Evolutionary conservation across 2,797 vertebrate genomes (phyloP), one percentile per base, ranked within the genome.

Genomic region (Clamator glandarius): DNA sequence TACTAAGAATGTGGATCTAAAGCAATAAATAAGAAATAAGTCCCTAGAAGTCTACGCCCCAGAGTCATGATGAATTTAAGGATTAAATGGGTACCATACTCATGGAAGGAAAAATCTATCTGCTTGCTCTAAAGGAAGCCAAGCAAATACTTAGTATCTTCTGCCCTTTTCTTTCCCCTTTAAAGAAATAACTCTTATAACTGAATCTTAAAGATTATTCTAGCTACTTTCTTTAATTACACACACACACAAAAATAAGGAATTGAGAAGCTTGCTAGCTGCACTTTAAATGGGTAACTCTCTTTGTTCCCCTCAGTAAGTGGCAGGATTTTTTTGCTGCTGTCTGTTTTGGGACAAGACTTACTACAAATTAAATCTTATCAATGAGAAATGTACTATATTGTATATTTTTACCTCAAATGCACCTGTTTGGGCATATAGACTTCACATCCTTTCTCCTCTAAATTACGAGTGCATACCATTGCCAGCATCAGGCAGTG

Each of bases 341-440:
- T 75, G 14, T 13, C 50, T 76, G 50, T 51, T 80, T 90, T 11
- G 24, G 81, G 42, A 81, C 84, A 73, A n/a, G 8, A 67, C 69
- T 75, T 82, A 51, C 50, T 74, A 85, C 8, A 1, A 91, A 89
- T 69, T 51, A 93, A 94, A 84, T 73, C 44, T 25, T 5, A 81
- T 80, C 61, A 84, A 20, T 62, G 39, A 84, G 41, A 89, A 84
- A 81, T 28, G 36, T 21, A 66, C 10, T 69, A 8, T 84, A 83
- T 39, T 63, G 68, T 15, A 14, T 15, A 23, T 59, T 89, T 89
- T 94, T 75, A 92, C 86, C 94, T 93, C 66, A 90, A 79, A 87
- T 68, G 59, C 95, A 93, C 83, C 85, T 78, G 24, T 66, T 87
- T 2, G 1, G 58, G n/a, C 55, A 73, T 73, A 87, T 2, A 89